These are phyloP conservation scores for Microvelia longipes DNA, from an alignment of 1,140 invertebrate genomes.

Conservation along the genomic window DNA sequence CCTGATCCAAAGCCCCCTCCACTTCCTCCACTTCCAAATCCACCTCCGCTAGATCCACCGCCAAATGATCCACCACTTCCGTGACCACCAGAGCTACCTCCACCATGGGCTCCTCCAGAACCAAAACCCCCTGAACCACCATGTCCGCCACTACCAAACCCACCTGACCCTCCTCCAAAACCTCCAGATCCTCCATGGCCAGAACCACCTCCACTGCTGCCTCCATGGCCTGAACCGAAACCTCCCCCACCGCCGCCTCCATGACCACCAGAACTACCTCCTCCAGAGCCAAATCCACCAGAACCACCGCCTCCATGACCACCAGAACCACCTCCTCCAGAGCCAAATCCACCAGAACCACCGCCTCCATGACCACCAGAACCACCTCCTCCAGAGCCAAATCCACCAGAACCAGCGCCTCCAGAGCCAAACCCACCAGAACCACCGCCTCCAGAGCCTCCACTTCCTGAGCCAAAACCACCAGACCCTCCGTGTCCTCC, in stretches of 20 bases:
- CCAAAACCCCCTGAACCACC: neutral
- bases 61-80: neutral
- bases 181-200: neutral
- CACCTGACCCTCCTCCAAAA: neutral
- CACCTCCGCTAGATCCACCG: neutral
- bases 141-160: neutral
- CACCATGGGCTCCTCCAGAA: neutral
- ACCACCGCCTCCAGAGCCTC: neutral
- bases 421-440: neutral
- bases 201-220: neutral
- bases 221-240: neutral
- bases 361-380: neutral
- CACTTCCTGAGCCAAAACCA: neutral
- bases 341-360: neutral
- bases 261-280: too few relatives aligned
- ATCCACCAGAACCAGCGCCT: neutral
- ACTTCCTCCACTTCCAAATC: neutral
- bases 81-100: neutral
- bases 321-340: neutral
- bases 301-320: neutral
- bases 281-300: too few relatives aligned
- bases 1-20: neutral
- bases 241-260: neutral
- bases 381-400: neutral
- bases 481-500: neutral